Evolutionary conservation across 2,888 invertebrate species (phyloP).

Genomic region (Pristionchus fissidentatus): DNA sequence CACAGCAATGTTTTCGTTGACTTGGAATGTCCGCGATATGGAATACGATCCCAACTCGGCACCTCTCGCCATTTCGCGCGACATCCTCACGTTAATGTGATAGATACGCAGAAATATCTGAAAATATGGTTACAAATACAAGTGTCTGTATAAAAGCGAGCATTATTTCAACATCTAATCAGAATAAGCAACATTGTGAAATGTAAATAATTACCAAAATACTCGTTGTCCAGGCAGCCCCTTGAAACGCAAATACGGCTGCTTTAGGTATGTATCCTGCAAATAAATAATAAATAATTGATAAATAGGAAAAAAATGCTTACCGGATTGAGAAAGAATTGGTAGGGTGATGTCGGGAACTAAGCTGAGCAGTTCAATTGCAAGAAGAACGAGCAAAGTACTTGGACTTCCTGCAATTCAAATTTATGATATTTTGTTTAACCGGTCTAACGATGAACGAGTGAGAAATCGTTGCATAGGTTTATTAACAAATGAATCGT

Average conservation of each 20-base stretch:
- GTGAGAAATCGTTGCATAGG: not conserved
- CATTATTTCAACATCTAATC: not conserved
- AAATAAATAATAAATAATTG: not conserved
- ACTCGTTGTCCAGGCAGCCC: not conserved
- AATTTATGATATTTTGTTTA: too few species aligned
- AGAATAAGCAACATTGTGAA: not conserved
- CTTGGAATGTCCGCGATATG: not conserved
- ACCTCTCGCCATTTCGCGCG: not conserved
- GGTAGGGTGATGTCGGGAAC: not conserved
- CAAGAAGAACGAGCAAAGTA: not conserved
- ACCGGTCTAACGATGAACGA: not conserved
- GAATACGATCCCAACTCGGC: not conserved
- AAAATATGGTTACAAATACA: not conserved
- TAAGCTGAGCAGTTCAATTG: not conserved
- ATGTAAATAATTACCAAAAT: constrained; percentile 5
- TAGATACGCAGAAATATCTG: constrained; percentile 5
- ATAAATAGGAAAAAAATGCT: not conserved
- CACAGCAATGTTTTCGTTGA: not conserved
- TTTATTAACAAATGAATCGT: not conserved
- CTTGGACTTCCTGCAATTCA: not conserved
- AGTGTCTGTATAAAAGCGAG: not conserved
- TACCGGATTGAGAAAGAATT: not conserved
- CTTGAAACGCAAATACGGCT: not conserved
- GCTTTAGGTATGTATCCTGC: not conserved
- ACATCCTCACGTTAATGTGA: not conserved